A percentile compares a stretch with the other conserved stretches of the same genome.
Evolutionary conservation across 2,888 invertebrate species (phyloP).

Genomic region (Conus canariensis): DNA sequence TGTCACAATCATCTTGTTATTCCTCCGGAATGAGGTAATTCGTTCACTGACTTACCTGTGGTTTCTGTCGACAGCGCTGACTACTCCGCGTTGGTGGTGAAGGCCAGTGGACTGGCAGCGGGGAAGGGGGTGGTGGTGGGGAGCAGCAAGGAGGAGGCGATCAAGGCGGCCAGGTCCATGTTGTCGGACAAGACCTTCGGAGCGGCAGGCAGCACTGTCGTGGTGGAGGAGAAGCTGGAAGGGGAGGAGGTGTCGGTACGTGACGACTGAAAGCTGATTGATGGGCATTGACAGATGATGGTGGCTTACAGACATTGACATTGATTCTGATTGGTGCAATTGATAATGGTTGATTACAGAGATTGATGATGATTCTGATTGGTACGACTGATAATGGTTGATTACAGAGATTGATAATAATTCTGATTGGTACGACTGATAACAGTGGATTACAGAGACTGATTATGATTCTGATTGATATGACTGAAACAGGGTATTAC

Average conservation of each 20-base stretch:
- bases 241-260: conserved; percentile 97
- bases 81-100: conserved; percentile 92
- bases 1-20: too few relatives aligned
- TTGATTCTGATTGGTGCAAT: too few relatives aligned
- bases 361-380: too few relatives aligned
- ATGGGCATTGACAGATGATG: not conserved
- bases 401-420: too few relatives aligned
- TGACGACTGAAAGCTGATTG: conserved; percentile 7
- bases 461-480: too few relatives aligned
- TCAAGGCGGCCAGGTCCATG: conserved; percentile 90
- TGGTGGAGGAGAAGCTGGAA: conserved; percentile 92
- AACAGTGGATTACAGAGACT: too few relatives aligned
- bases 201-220: conserved; percentile 88
- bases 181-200: conserved; percentile 88
- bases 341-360: too few relatives aligned
- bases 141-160: conserved; percentile 87
- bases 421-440: too few relatives aligned
- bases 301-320: not conserved
- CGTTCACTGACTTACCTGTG: not conserved
- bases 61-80: conserved; percentile 81
- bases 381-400: too few relatives aligned
- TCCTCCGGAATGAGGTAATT: too few relatives aligned
- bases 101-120: conserved; percentile 96
- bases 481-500: too few relatives aligned
- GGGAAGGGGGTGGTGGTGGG: conserved; percentile 98